Evolutionary conservation across 1,140 invertebrate genomes (phyloP).

Genomic region (Yoshiicerus persimilis): DNA sequence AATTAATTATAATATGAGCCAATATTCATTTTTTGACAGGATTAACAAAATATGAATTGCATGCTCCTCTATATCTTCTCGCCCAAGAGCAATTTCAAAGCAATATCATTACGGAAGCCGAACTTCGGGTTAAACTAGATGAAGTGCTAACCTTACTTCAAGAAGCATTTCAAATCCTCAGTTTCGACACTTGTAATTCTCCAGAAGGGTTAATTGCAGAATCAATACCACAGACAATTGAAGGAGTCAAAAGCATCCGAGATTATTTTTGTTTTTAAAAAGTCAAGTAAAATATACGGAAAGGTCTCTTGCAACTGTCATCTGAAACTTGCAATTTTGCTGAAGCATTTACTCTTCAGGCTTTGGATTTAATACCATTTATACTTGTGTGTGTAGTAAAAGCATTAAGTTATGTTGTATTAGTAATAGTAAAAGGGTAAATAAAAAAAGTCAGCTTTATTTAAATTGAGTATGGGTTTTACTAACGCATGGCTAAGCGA

Average conservation of each 20-base stretch:
- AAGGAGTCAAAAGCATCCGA: not conserved
- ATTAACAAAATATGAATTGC: slow-evolving; percentile 72
- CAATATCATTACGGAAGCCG: slow-evolving; percentile 61
- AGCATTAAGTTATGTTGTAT: too few relatives aligned
- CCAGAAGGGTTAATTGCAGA: slow-evolving; percentile 68
- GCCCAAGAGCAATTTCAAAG: slow-evolving; percentile 64
- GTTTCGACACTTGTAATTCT: slow-evolving; percentile 64
- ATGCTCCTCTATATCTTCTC: slow-evolving; percentile 65
- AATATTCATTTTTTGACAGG: slow-evolving; percentile 58
- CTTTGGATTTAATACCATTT: too few relatives aligned
- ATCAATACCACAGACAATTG: slow-evolving; percentile 23
- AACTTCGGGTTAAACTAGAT: slow-evolving; percentile 64
- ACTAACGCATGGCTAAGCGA: too few relatives aligned
- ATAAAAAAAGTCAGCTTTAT: too few relatives aligned
- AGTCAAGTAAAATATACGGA: not conserved
- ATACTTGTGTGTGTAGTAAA: too few relatives aligned
- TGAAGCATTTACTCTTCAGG: too few relatives aligned
- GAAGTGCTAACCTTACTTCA: slow-evolving; percentile 63
- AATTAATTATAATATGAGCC: too few relatives aligned
- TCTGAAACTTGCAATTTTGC: too few relatives aligned
- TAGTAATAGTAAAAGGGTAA: too few relatives aligned
- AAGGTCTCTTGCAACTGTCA: too few relatives aligned
- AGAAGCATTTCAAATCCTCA: slow-evolving; percentile 65
- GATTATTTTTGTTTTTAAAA: not conserved
- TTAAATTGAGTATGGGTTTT: too few relatives aligned